Evolutionary conservation across 2,113 vertebrate genomes (phyloP), one percentile per base, ranked within the genome.

Genomic region (Rhodinocichla rosea): DNA sequence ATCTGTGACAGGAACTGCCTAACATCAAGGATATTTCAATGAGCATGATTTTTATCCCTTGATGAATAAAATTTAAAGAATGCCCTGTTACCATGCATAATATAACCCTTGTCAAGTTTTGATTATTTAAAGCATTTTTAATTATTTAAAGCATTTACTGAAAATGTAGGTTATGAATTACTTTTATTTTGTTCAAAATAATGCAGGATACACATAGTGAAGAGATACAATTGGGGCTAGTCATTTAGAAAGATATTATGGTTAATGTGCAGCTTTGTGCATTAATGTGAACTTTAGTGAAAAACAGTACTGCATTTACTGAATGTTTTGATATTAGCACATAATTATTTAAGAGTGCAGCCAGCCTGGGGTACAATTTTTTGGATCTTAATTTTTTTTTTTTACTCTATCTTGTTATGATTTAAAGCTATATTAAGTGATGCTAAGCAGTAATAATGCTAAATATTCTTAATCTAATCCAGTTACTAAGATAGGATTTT

Each of bases 391-490:
- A 8, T 32, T 52, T 44, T 20, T 77, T 20, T 77, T 84, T 88
- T 84, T 87, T 13, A 10, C 10, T 90, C 73, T 75, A 89, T 79
- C 45, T 15, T 86, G 49, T 87, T 73, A 85, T 23, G 83, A 75
- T 70, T 84, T 94, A 75, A 86, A 93, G 17, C 50, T 77, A 7
- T 96, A 49, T 56, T 90, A 92, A 89, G 23, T 73, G 33, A 83
- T 76, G 53, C 64, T 91, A 96, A 81, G 39, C 16, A 73, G 11
- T 62, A 83, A 65, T 70, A 81, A 44, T 90, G 33, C 60, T 93
- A 86, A 93, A 76, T 65, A 76, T 11, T 77, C 28, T 85, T 94
- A 90, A 86, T 57, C 40, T 88, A 90, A 93, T 92, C 50, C 30
- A 47, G 2, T 77, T n/a, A 69, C 85, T 88, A 65, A 80, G 3